Conservation (phyloP, 2,797 vertebrate species). For the Gouania willdenowi region DNA sequence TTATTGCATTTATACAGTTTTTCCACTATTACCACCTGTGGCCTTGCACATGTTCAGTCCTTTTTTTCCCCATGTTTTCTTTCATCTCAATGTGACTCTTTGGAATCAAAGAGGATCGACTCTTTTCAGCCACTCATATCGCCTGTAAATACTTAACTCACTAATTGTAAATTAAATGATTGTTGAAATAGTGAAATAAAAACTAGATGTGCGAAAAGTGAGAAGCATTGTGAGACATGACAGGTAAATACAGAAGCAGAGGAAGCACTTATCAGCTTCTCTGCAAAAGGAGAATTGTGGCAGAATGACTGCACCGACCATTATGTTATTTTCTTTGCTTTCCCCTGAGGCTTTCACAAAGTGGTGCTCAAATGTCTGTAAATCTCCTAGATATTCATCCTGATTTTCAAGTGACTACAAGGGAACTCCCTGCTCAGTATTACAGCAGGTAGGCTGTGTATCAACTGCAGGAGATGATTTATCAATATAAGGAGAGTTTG, state of each 20-base stretch:
- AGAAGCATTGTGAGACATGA: neutral
- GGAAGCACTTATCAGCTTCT: neutral
- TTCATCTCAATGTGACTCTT: too few species aligned
- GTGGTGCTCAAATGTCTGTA: conserved; percentile 11
- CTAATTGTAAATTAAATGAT: too few species aligned
- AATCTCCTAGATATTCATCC: conserved; percentile 1
- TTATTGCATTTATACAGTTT: too few species aligned
- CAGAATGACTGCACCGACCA: conserved; percentile 26
- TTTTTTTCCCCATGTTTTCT: too few species aligned
- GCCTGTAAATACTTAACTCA: too few species aligned
- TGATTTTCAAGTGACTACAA: conserved; percentile 13
- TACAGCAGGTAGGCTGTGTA: conserved; percentile 18
- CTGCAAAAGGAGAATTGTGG: conserved; percentile 12
- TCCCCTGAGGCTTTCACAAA: conserved; percentile 14
- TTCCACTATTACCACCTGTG: too few species aligned
- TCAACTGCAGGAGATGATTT: conserved; percentile 5
- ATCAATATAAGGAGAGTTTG: too few species aligned
- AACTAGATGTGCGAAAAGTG: too few species aligned
- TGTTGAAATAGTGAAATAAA: too few species aligned
- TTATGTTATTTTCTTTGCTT: conserved; percentile 35
- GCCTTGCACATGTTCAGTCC: too few species aligned
- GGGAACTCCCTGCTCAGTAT: conserved; percentile 30
- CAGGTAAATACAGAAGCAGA: neutral
- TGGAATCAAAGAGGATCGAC: too few species aligned
- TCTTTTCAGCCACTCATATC: too few species aligned